Conservation (phyloP, 1,140 invertebrate species). For the Pseudoatta argentina region DNA sequence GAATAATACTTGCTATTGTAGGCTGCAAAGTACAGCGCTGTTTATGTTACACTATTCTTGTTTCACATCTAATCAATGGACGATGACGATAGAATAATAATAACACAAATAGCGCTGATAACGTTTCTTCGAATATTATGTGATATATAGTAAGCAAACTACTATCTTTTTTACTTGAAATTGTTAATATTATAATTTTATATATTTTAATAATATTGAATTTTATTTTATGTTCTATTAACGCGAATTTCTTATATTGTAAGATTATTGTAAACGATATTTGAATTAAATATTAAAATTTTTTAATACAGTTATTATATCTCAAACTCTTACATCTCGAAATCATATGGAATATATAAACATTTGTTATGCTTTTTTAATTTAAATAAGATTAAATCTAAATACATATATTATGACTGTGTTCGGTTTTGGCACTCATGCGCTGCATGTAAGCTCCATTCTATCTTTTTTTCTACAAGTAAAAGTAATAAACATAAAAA, state of each 20-base stretch:
- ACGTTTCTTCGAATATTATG: background rate
- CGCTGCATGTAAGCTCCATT: too few species aligned
- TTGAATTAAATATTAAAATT: conserved; percentile 21
- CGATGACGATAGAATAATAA: too few species aligned
- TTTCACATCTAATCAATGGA: too few species aligned
- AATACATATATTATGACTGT: background rate
- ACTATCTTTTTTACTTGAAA: conserved; percentile 39
- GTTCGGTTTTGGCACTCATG: too few species aligned
- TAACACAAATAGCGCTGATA: too few species aligned
- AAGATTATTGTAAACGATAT: conserved; percentile 21
- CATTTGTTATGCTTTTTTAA: background rate
- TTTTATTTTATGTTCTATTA: conserved; percentile 14
- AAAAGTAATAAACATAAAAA: too few species aligned
- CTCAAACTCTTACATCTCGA: background rate
- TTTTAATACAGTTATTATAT: background rate
- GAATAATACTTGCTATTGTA: background rate
- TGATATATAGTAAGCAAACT: conserved; percentile 19
- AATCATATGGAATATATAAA: background rate
- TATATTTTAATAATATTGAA: conserved; percentile 41
- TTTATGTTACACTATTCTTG: too few species aligned
- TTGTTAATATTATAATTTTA: conserved; percentile 13
- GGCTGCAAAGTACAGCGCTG: too few species aligned
- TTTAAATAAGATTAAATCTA: background rate
- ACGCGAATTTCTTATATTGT: background rate
- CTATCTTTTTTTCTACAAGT: too few species aligned